Evolutionary conservation across 2,797 vertebrate genomes (phyloP), one percentile per base, ranked within the genome.

Genomic region (Hemitrygon akajei): DNA sequence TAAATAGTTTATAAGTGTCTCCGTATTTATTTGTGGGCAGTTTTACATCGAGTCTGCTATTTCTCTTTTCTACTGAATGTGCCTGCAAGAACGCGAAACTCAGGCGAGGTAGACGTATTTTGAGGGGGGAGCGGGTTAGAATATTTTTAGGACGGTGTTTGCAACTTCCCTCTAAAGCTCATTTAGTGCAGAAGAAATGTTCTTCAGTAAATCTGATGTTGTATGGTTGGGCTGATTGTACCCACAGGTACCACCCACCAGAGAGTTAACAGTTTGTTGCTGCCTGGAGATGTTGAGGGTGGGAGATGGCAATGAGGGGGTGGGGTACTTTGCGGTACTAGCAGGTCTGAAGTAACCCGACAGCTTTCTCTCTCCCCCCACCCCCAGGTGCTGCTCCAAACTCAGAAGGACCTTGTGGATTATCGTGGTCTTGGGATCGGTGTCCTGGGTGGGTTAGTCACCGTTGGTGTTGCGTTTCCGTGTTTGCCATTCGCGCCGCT

Each of bases 391-490:
- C 56, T 89, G 86, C 22, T 63, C 12, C 58, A 66, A 89, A 27
- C 60, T 66, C 86, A 89, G 58, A 37, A 66, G 60, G 60, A 89
- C 63, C 30, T 89, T 30, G 30, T 66, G 2, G 86, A 89, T 18
- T 89, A 89, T 58, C 16, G 86, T n/a, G 86, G 60, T 66, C 58
- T 89, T 6, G 86, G 86, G 60, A 27, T 89, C 60, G 16, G 86
- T n/a, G 86, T 89, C n/a, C 86, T 89, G 18, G 86, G 86, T 89
- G 18, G 86, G 86, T 89, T 14, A 66, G 60, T 89, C n/a, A 63
- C 56, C 18, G 0, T 4, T 34, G 3, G 7, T 89, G 6, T 7
- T 7, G 63, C 14, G n/a, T 30, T 11, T 89, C 16, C 16, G 6
- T 34, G 30, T 34, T n/a, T 34, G 60, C 84, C 0, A 14, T 12